These are phyloP conservation scores for Triplophysa bombifrons DNA, from an alignment of 2,797 vertebrate species.

Conservation along the genomic window DNA sequence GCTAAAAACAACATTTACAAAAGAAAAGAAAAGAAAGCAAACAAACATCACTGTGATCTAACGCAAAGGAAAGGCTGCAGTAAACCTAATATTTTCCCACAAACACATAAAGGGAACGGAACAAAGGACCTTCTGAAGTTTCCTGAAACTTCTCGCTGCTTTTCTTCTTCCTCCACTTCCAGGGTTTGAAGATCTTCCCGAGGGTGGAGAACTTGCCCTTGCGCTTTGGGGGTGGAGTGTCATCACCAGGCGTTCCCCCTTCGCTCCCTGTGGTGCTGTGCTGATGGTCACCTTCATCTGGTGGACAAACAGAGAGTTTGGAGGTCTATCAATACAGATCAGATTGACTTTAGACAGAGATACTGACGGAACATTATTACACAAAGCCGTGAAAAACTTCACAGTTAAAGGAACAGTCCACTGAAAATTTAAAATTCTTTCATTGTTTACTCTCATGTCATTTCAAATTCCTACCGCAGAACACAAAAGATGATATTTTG, in stretches of 20 bases:
- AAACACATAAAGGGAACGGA: slow-evolving; percentile 7
- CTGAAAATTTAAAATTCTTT: too few species aligned
- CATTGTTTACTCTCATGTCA: too few species aligned
- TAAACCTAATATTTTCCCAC: background rate
- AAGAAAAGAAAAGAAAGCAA: slow-evolving; percentile 24
- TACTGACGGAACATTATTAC: too few species aligned
- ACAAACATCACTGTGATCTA: slow-evolving; percentile 11
- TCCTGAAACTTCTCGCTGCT: slow-evolving; percentile 96
- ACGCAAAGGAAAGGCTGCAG: slow-evolving; percentile 38
- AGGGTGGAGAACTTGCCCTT: slow-evolving; percentile 96
- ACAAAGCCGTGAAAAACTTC: too few species aligned
- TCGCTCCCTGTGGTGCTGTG: slow-evolving; percentile 80
- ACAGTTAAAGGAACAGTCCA: too few species aligned
- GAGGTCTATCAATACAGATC: background rate
- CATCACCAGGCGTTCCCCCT: slow-evolving; percentile 81
- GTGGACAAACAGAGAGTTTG: slow-evolving; percentile 2
- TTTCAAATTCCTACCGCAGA: too few species aligned
- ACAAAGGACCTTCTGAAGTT: slow-evolving; percentile 91
- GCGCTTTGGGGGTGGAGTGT: slow-evolving; percentile 88
- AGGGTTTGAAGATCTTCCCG: slow-evolving; percentile 98
- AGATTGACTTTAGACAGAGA: too few species aligned
- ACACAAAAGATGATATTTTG: too few species aligned
- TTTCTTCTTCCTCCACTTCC: slow-evolving; percentile 99
- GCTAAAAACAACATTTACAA: background rate
- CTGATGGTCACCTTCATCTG: slow-evolving; percentile 67